These are phyloP conservation scores for Blastomussa wellsi DNA, from an alignment of 92 coral and sea anemone genomes.

Conservation along the genomic window DNA sequence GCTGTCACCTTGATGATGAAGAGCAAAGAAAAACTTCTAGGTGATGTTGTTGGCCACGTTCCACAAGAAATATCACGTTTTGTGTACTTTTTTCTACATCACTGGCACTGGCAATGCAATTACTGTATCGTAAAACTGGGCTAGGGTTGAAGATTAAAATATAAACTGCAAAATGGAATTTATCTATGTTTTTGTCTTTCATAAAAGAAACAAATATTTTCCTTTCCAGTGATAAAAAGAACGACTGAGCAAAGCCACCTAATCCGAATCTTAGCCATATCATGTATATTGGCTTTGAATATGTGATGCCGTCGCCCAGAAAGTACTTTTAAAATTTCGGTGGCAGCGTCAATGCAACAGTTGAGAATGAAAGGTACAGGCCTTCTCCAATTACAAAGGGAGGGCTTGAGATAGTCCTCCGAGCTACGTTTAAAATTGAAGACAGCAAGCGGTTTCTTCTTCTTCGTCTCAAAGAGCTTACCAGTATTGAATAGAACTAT, in stretches of 20 bases:
- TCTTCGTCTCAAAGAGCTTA: slow-evolving; percentile 24
- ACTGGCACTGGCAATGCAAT: too few species aligned
- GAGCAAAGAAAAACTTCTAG: slow-evolving; percentile 46
- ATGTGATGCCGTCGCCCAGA: too few species aligned
- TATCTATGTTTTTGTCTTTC: too few species aligned
- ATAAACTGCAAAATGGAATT: too few species aligned
- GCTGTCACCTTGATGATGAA: slow-evolving; percentile 43
- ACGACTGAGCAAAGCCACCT: too few species aligned
- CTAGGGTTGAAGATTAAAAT: too few species aligned
- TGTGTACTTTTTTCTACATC: slow-evolving; percentile 41
- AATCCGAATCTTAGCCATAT: too few species aligned
- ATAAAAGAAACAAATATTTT: too few species aligned
- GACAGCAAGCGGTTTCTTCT: slow-evolving; percentile 33
- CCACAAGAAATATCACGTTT: slow-evolving; percentile 42
- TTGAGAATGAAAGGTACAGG: slow-evolving; percentile 32
- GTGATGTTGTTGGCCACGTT: slow-evolving; percentile 44
- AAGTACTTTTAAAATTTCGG: too few species aligned
- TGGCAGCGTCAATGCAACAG: slow-evolving; percentile 28
- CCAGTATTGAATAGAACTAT: slow-evolving; percentile 29
- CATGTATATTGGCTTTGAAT: too few species aligned
- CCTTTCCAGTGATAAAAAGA: too few species aligned
- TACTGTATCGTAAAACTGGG: too few species aligned
- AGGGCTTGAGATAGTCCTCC: slow-evolving; percentile 37
- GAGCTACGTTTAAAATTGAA: slow-evolving; percentile 31
- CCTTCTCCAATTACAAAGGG: slow-evolving; percentile 31